Conservation (phyloP, 2,888 invertebrate genomes). For the Drosophila koepferae region DNA sequence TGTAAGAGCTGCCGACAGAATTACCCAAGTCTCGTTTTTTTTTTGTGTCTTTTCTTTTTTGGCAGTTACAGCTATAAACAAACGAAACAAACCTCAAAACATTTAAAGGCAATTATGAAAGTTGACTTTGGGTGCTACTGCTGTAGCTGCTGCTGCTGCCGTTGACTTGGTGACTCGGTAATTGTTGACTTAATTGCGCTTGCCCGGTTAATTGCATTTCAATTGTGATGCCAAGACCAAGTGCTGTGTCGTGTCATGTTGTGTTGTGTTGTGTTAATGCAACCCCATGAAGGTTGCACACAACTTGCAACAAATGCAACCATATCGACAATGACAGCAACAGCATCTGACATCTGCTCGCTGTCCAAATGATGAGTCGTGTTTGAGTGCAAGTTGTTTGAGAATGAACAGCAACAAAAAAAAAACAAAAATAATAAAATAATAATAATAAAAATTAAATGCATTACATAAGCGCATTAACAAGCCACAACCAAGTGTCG, state of each 20-base stretch:
- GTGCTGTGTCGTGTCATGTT: constrained; percentile 18
- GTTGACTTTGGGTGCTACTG: constrained; percentile 16
- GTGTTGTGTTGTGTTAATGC: constrained; percentile 35
- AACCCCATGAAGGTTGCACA: constrained; percentile 64
- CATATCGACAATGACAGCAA: constrained; percentile 23
- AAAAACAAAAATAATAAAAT: not conserved
- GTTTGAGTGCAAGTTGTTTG: constrained; percentile 62
- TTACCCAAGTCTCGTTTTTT: constrained; percentile 31
- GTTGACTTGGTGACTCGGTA: constrained; percentile 54
- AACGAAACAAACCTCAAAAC: constrained; percentile 46
- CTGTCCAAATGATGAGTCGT: constrained; percentile 67
- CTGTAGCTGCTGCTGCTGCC: constrained; percentile 13
- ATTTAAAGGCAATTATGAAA: constrained; percentile 62
- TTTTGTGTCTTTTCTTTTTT: constrained; percentile 1
- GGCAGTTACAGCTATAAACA: constrained; percentile 20
- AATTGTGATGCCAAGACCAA: constrained; percentile 74
- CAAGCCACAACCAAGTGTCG: not conserved
- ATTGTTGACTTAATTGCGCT: constrained; percentile 75
- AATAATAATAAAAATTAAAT: constrained; percentile 15
- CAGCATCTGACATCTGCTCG: constrained; percentile 60
- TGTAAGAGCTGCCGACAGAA: constrained; percentile 41
- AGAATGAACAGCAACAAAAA: constrained; percentile 13
- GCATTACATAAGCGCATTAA: constrained; percentile 53
- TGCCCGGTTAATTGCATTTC: constrained; percentile 78
- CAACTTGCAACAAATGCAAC: constrained; percentile 40